These are phyloP conservation scores for Drosophila silvestris DNA, from an alignment of 2,888 invertebrate genomes.

Conservation along the genomic window DNA sequence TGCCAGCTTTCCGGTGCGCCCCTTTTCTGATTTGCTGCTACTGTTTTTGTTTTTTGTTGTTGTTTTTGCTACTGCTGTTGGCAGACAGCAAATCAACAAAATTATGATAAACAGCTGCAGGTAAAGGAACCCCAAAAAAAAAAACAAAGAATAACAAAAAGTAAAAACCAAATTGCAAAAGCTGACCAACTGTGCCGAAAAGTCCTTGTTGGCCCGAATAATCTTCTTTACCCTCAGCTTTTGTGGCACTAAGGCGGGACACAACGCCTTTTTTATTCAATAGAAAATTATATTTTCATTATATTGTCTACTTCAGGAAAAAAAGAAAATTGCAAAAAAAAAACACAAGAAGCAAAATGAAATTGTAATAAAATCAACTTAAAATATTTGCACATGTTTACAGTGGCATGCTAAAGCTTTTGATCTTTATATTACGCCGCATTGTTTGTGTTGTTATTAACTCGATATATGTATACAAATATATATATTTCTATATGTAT, in stretches of 20 bases:
- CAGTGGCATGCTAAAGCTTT: constrained; percentile 67
- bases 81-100: constrained; percentile 81
- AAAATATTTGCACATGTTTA: constrained; percentile 79
- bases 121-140: constrained; percentile 57
- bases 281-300: constrained; percentile 59
- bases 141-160: constrained; percentile 20
- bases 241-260: constrained; percentile 36
- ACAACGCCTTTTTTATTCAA: constrained; percentile 49
- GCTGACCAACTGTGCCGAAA: constrained; percentile 59
- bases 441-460: constrained; percentile 58
- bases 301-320: constrained; percentile 40
- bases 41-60: not conserved
- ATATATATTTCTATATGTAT: not conserved
- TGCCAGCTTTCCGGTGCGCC: constrained; percentile 56
- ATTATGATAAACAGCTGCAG: constrained; percentile 81
- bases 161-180: constrained; percentile 49
- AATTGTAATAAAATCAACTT: constrained; percentile 73
- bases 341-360: constrained; percentile 22
- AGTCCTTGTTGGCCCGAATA: constrained; percentile 19
- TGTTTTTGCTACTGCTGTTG: constrained; percentile 56
- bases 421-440: constrained; percentile 69
- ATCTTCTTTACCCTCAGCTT: not conserved
- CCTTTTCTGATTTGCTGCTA: constrained; percentile 49
- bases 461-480: constrained; percentile 20
- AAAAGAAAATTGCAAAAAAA: constrained; percentile 39